Conservation (phyloP, 2,113 vertebrate genomes). For the Nesospiza acunhae region DNA sequence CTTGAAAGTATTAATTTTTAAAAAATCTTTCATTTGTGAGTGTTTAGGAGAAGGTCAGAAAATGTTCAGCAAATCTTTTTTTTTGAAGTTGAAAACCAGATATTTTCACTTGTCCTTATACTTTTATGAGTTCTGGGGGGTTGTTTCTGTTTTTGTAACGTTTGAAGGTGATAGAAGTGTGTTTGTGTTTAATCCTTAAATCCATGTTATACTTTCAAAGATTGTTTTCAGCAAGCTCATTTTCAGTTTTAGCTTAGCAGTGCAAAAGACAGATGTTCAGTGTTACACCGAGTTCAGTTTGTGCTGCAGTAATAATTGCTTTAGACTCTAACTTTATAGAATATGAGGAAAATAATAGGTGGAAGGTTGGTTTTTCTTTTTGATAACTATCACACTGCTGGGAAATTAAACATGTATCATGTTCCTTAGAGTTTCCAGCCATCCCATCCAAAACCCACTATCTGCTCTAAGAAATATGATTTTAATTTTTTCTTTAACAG, state of each 20-base stretch:
- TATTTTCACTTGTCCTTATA: background rate
- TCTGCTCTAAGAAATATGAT: constrained; percentile 22
- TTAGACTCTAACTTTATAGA: background rate
- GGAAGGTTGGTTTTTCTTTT: background rate
- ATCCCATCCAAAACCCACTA: background rate
- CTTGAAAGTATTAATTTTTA: background rate
- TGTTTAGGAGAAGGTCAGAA: background rate
- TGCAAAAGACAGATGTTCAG: background rate
- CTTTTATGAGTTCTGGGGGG: background rate
- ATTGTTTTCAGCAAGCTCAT: background rate
- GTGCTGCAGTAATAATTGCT: constrained; percentile 12
- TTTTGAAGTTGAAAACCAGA: background rate
- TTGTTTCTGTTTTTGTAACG: background rate
- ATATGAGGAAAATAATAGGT: background rate
- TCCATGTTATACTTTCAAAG: background rate
- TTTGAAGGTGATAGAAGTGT: background rate
- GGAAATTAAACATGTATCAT: constrained; percentile 45
- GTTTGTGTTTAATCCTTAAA: background rate
- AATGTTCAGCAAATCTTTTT: background rate
- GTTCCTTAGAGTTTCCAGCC: background rate
- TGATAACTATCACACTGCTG: constrained; percentile 14
- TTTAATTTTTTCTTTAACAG: constrained; percentile 34
- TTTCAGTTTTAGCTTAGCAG: background rate
- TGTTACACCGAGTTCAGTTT: background rate
- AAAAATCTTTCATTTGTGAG: background rate